Evolutionary conservation across 2,888 invertebrate genomes (phyloP).

Genomic region (Tetropium fuscum): DNA sequence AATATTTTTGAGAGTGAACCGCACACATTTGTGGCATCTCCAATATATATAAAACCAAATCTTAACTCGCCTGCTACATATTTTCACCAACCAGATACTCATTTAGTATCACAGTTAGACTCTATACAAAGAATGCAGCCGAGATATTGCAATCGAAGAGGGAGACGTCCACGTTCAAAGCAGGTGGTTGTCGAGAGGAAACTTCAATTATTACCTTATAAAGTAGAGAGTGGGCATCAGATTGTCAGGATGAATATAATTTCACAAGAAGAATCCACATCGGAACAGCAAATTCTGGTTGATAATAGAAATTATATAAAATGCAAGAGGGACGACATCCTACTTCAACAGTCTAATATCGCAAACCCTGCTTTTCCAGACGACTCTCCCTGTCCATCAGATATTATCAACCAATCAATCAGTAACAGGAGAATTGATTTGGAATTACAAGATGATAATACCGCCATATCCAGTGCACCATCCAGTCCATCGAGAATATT

Average conservation of each 20-base stretch:
- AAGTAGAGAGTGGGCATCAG: constrained; percentile 65
- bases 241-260: constrained; percentile 65
- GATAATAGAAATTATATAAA: constrained; percentile 11
- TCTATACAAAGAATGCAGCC: constrained; percentile 61
- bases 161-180: constrained; percentile 65
- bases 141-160: constrained; percentile 63
- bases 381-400: constrained; percentile 15
- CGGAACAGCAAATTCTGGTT: constrained; percentile 10
- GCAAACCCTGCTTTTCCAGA: constrained; percentile 18
- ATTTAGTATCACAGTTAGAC: constrained; percentile 47
- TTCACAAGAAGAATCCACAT: constrained; percentile 49
- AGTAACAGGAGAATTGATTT: constrained; percentile 37
- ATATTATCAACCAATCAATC: constrained; percentile 27
- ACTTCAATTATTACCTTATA: constrained; percentile 75
- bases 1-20: constrained; percentile 37
- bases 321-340: background rate
- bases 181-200: constrained; percentile 83
- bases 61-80: constrained; percentile 22
- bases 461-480: constrained; percentile 55
- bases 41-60: constrained; percentile 40
- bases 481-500: constrained; percentile 76
- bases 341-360: constrained; percentile 5
- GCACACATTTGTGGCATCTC: constrained; percentile 27
- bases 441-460: constrained; percentile 23
- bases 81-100: constrained; percentile 30